phyloP scores from a whole-genome alignment of 2,797 vertebrate genomes.

The Dendrocincla tyrannina region DNA sequence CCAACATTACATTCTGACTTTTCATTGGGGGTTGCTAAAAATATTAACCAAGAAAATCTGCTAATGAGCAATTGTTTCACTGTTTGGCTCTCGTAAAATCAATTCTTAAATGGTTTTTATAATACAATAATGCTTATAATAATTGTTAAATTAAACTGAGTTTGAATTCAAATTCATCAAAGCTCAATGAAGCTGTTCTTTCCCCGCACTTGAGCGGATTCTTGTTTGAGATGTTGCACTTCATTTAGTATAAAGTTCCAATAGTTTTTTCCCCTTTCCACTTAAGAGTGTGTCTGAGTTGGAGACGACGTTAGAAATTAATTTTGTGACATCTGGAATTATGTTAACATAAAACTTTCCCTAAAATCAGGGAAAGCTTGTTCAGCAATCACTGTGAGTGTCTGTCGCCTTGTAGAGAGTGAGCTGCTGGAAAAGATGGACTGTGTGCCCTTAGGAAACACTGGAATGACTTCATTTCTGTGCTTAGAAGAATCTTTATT shows the following conservation, averaged over 20 bases:
- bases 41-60: background rate
- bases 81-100: background rate
- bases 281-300: background rate
- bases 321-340: background rate
- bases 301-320: background rate
- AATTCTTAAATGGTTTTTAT: background rate
- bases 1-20: background rate
- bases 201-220: background rate
- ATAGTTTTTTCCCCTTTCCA: background rate
- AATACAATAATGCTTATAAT: background rate
- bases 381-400: background rate
- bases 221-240: background rate
- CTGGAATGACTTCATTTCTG: slow-evolving; percentile 20
- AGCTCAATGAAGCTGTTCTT: background rate
- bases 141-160: background rate
- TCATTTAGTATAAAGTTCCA: background rate
- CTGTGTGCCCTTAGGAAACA: slow-evolving; percentile 1
- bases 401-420: background rate
- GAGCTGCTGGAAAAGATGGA: background rate
- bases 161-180: background rate
- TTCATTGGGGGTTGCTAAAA: background rate
- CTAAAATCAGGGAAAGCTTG: background rate
- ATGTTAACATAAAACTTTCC: background rate
- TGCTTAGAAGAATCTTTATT: slow-evolving; percentile 19
- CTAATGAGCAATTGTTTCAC: background rate